Evolutionary conservation across 2,113 vertebrate species (phyloP).

Genomic region (Calonectris borealis): DNA sequence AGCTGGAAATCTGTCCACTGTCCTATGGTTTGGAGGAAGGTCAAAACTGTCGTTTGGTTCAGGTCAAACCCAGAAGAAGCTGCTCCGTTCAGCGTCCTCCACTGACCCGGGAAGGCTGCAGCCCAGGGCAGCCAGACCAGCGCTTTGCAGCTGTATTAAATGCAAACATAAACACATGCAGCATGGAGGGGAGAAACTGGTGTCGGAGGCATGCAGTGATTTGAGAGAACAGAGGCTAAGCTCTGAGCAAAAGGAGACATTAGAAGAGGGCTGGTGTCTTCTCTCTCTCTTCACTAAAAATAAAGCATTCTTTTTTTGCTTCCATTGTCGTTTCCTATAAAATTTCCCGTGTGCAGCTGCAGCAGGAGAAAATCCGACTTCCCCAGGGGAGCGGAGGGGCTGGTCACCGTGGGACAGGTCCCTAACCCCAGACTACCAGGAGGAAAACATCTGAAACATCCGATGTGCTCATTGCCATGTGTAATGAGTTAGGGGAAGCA

Average conservation of each 20-base stretch:
- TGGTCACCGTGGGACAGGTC: fast-evolving
- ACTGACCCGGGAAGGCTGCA: not conserved
- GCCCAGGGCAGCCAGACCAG: not conserved
- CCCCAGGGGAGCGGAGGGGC: not conserved
- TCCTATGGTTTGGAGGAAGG: not conserved
- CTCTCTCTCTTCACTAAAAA: not conserved
- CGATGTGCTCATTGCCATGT: not conserved
- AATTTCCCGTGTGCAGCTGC: fast-evolving
- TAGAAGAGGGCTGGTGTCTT: not conserved
- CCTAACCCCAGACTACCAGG: not conserved
- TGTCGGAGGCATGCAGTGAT: not conserved
- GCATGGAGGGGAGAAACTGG: fast-evolving
- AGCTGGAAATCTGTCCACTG: not conserved
- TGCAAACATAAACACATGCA: not conserved
- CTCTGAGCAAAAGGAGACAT: not conserved
- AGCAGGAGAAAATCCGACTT: not conserved
- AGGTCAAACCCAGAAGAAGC: not conserved
- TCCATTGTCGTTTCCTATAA: not conserved
- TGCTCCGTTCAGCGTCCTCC: not conserved
- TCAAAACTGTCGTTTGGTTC: not conserved
- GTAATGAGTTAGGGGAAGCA: fast-evolving
- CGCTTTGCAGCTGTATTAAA: not conserved
- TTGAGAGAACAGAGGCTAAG: not conserved
- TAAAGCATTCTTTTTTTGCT: not conserved
- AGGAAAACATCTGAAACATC: not conserved